Base-by-base conservation (phyloP, 2,888 invertebrate genomes). In the Embidobia sp. region DNA sequence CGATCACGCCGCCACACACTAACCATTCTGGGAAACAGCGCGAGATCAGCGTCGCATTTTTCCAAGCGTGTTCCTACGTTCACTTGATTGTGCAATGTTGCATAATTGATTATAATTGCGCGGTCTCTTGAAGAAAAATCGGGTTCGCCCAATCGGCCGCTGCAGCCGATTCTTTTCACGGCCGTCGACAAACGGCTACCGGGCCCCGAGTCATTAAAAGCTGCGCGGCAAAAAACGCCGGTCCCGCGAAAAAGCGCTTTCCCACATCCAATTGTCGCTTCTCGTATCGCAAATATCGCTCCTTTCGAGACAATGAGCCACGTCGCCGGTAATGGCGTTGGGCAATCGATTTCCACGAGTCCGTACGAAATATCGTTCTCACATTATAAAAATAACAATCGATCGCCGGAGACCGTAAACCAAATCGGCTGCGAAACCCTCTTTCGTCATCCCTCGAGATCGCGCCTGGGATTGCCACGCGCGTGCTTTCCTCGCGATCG, bases 31-130 rank as follows among this genome's bases (percentile, higher is more conserved):
- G 31, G 69, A 59, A 70, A 59, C 33, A 37, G 22, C 69, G 29
- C 22, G 44, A 51, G 29, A 22, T 6, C 16, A 29, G 57, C 63
- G 51, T 57, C 63, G 19, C 63, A 48, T 57, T 64, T 40, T 57
- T 64, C 57, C 49, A 35, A 33, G 26, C 64, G 49, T 59, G 59
- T 37, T 66, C 42, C 57, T 59, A 51, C 66, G 46, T 59, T 63
- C 55, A 27, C 73, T 64, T 33, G 26, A 66, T 73, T 73, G 66
- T 73, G 66, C 73, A 66, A 73, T 55, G 66, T 59, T 73, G 73
- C 73, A 73, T 66, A 73, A 73, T 73, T 73, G 66, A 73, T 73
- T 73, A 66, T 66, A 66, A 73, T 73, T 73, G 51, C 19, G 66
- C 59, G 46, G 42, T 19, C 53, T 27, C 40, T 37, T 48, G 63